Conservation (phyloP, 1,140 invertebrate genomes). For the Capitella teleta region DNA sequence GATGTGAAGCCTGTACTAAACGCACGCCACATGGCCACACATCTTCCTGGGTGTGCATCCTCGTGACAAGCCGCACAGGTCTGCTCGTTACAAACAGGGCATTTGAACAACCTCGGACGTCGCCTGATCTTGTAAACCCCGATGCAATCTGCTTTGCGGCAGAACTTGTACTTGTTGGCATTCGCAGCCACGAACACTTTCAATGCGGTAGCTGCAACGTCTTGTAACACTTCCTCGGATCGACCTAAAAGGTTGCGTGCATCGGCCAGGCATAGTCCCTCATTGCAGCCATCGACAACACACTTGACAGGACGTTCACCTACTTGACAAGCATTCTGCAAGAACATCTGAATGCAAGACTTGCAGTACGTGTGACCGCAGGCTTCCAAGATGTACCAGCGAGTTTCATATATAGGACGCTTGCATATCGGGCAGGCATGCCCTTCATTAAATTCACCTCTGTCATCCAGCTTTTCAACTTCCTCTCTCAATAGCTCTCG, state of each 20-base stretch:
- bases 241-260: background rate
- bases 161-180: background rate
- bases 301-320: slow-evolving; percentile 3
- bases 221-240: background rate
- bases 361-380: slow-evolving; percentile 12
- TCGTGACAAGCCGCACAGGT: slow-evolving; percentile 3
- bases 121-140: background rate
- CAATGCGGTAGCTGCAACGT: background rate
- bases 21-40: background rate
- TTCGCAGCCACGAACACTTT: slow-evolving; percentile 4
- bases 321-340: background rate
- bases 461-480: too few relatives aligned
- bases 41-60: background rate
- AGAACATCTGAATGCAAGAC: background rate
- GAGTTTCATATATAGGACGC: background rate
- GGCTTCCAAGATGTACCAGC: slow-evolving; percentile 1
- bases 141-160: slow-evolving; percentile 9
- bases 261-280: background rate
- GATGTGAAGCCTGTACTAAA: background rate
- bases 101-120: background rate
- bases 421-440: slow-evolving; percentile 8
- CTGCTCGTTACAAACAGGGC: background rate
- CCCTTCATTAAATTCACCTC: too few relatives aligned
- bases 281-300: slow-evolving; percentile 5
- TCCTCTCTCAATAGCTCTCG: too few relatives aligned